Conservation (phyloP, 1,140 invertebrate genomes). For the Macrobrachium rosenbergii region DNA sequence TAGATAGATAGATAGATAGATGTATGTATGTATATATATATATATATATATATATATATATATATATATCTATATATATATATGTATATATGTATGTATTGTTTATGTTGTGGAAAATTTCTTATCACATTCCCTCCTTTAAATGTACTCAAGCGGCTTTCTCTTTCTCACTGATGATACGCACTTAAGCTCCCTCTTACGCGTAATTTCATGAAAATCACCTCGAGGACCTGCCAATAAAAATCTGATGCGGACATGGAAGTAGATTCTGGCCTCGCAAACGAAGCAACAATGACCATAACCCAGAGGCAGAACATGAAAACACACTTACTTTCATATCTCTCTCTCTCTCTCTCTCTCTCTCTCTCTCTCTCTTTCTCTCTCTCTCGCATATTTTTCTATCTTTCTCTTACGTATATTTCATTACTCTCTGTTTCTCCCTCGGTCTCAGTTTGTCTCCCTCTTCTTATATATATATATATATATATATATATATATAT, state of each 20-base stretch:
- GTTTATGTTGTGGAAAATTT: too few relatives aligned
- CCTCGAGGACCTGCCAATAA: too few relatives aligned
- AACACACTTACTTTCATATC: background rate
- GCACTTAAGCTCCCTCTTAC: background rate
- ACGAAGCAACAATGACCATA: too few relatives aligned
- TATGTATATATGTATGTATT: background rate
- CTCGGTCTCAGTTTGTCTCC: background rate
- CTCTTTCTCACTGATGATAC: background rate
- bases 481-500: too few relatives aligned
- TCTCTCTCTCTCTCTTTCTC: background rate
- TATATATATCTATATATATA: background rate
- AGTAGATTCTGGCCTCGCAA: too few relatives aligned
- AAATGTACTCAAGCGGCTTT: too few relatives aligned
- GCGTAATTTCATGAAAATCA: background rate
- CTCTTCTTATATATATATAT: too few relatives aligned
- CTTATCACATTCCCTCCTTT: background rate
- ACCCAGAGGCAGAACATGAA: too few relatives aligned
- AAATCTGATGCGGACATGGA: too few relatives aligned
- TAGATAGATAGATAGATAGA: too few relatives aligned
- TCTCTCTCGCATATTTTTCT: background rate
- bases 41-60: background rate
- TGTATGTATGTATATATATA: background rate
- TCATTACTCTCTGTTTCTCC: background rate
- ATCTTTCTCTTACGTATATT: background rate
- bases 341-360: conserved; percentile 8